Conservation (phyloP, 2,113 vertebrate species). For the Dermatemys mawii region DNA sequence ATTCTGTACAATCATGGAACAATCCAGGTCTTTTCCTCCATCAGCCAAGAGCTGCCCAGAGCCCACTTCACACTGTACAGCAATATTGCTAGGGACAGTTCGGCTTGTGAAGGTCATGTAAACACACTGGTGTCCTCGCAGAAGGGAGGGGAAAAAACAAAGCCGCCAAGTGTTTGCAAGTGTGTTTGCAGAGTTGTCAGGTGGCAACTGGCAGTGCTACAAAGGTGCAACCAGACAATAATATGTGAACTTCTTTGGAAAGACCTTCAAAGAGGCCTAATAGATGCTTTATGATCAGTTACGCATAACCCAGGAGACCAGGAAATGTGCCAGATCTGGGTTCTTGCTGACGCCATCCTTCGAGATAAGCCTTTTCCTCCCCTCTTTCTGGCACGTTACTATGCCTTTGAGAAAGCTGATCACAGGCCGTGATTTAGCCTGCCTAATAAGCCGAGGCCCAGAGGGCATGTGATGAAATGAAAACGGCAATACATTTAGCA, state of each 20-base stretch:
- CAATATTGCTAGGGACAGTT: background rate
- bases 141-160: background rate
- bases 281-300: constrained; percentile 43
- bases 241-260: constrained; percentile 18
- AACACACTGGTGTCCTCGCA: background rate
- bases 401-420: background rate
- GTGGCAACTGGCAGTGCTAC: constrained; percentile 30
- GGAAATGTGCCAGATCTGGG: constrained; percentile 28
- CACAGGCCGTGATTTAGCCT: constrained; percentile 42
- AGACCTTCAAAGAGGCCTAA: constrained; percentile 38
- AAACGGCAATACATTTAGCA: constrained; percentile 6
- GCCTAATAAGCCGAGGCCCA: constrained; percentile 1
- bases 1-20: background rate
- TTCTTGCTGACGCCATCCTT: background rate
- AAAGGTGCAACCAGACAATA: constrained; percentile 40
- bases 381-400: background rate
- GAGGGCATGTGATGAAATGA: background rate
- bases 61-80: background rate
- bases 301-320: constrained; percentile 24
- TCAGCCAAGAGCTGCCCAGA: background rate
- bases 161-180: background rate
- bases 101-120: background rate
- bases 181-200: background rate
- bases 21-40: background rate
- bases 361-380: constrained; percentile 16